Evolutionary conservation across 1,140 invertebrate genomes (phyloP).

Genomic region (Caligus rogercresseyi): DNA sequence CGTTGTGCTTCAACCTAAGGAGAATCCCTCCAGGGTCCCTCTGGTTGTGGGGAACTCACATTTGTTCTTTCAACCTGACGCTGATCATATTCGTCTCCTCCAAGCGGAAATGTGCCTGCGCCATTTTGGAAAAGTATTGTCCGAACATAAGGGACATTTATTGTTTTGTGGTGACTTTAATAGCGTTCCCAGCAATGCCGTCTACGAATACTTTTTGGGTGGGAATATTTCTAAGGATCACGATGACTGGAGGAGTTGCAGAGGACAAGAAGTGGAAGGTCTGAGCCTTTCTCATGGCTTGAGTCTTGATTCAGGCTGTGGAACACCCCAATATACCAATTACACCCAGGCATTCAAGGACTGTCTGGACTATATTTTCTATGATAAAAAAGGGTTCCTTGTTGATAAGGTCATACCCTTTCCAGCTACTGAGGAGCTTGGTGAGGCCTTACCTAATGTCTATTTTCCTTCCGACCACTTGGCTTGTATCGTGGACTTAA

Average conservation of each 20-base stretch:
- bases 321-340: conserved; percentile 51
- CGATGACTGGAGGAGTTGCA: conserved; percentile 25
- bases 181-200: conserved; percentile 26
- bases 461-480: conserved; percentile 83
- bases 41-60: conserved; percentile 70
- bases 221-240: conserved; percentile 26
- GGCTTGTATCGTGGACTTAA: conserved; percentile 60
- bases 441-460: conserved; percentile 48
- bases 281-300: conserved; percentile 20
- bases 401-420: conserved; percentile 53
- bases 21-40: conserved; percentile 30
- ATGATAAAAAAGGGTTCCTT: conserved; percentile 43
- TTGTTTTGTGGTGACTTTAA: conserved; percentile 34
- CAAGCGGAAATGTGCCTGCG: conserved; percentile 31
- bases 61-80: conserved; percentile 73
- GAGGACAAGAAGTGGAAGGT: conserved; percentile 5
- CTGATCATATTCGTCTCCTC: conserved; percentile 64
- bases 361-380: conserved; percentile 84
- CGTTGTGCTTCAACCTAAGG: conserved; percentile 1
- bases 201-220: conserved; percentile 24
- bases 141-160: conserved; percentile 15
- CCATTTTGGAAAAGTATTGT: conserved; percentile 29
- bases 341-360: conserved; percentile 60
- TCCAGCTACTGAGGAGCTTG: conserved; percentile 53
- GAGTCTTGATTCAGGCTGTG: conserved; percentile 31